phyloP scores from a whole-genome alignment of 2,888 invertebrate genomes.

The Druceiella hillmani region DNA sequence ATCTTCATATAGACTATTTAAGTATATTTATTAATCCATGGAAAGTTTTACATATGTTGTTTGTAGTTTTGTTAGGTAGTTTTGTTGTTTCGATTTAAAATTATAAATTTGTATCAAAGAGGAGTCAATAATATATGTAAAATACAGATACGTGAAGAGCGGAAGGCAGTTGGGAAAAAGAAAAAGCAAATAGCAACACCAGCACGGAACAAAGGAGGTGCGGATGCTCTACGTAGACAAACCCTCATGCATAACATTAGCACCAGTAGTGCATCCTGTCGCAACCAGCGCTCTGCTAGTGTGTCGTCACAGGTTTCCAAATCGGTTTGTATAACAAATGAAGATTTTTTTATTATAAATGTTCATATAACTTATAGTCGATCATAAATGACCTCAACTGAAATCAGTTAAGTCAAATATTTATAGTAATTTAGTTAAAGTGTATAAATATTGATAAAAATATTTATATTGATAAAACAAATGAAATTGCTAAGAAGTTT shows the following conservation, averaged over 20 bases:
- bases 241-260: constrained; percentile 44
- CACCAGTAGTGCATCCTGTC: constrained; percentile 43
- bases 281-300: constrained; percentile 37
- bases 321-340: not conserved
- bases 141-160: constrained; percentile 42
- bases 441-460: too few relatives aligned
- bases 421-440: too few relatives aligned
- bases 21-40: too few relatives aligned
- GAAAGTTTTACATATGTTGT: too few relatives aligned
- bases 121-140: not conserved
- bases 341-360: constrained; percentile 2
- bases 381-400: too few relatives aligned
- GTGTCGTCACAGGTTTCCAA: constrained; percentile 29
- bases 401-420: too few relatives aligned
- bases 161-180: constrained; percentile 39
- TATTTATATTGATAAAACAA: too few relatives aligned
- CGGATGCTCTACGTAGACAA: constrained; percentile 36
- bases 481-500: too few relatives aligned
- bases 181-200: constrained; percentile 45
- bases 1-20: too few relatives aligned
- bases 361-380: too few relatives aligned
- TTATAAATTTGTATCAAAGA: not conserved
- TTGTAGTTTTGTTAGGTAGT: too few relatives aligned
- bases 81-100: too few relatives aligned
- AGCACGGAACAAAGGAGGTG: constrained; percentile 30